Conservation (phyloP, 30 jellyfish, hydroid and myxozoan species). For the Sanderia malayensis region DNA sequence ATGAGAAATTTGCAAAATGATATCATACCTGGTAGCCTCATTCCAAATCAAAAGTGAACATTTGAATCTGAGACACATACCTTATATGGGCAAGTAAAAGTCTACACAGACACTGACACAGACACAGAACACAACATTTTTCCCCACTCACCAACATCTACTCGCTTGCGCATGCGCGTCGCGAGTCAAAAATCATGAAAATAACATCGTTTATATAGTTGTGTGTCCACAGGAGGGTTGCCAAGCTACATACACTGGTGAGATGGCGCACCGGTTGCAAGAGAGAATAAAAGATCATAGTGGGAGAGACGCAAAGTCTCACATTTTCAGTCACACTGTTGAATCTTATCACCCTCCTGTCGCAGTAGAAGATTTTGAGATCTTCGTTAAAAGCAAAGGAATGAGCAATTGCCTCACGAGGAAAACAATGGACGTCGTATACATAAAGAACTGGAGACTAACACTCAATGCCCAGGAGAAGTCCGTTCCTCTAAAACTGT, state of each 20-base stretch:
- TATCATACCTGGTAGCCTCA: no score
- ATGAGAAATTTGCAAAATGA: no score
- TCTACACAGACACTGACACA: no score
- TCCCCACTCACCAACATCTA: no score
- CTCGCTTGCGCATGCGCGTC: no score
- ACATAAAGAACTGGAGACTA: slow-evolving; percentile 15
- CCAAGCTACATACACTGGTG: background rate
- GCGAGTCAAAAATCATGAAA: no score
- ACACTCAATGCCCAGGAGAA: slow-evolving; percentile 24
- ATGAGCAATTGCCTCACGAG: slow-evolving; percentile 2
- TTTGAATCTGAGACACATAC: no score
- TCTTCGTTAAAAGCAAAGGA: background rate
- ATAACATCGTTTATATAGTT: background rate
- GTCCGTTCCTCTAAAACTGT: slow-evolving; percentile 25
- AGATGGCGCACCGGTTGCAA: background rate
- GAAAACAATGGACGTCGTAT: background rate
- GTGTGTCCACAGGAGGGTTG: background rate
- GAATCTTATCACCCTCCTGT: slow-evolving; percentile 1
- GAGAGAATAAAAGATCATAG: background rate
- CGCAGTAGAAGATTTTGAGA: background rate
- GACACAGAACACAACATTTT: no score
- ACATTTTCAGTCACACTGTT: slow-evolving; percentile 5
- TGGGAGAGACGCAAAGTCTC: background rate
- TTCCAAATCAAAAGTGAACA: no score
- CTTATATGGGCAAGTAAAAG: no score